Base-by-base conservation (phyloP, 2,888 invertebrate species). In the Papilio gigon region DNA sequence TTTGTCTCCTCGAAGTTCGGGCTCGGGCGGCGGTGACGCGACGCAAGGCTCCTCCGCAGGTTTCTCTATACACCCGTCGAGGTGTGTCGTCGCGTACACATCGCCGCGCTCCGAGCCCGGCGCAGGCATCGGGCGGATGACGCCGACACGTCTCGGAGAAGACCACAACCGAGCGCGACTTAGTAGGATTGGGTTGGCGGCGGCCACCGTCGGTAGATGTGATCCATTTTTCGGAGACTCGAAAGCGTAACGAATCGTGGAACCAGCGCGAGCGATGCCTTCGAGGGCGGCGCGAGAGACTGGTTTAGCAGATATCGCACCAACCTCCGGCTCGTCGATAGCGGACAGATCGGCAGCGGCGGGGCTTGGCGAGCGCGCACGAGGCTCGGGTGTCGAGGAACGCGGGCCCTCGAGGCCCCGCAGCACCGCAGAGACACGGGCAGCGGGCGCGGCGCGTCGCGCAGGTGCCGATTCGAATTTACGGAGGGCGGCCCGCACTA, bases 401-500 rank as follows among this genome's bases (percentile, higher is more conserved):
- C 85, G 81, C 71, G 83, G 84, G 33, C 82, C 80, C 72, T 87
- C 89, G 22, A 87, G 82, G 1, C 87, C 87, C 30, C 84, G 85
- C 74, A 88, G 80, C 40, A 88, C 90, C 68, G 89, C 88, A 8
- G 85, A 82, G 9, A 87, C 84, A n/a, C 94, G 86, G 74, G 94
- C 86, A 72, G 91, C 81, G 76, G 93, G 93, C 6, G 92, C 86
- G 72, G 90, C 81, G 27, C 93, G 90, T 1, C 93, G 91, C 74
- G 94, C 89, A 12, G 94, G 94, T 0, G 93, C 92, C 56, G 93
- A 93, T 84, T 98, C 98, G 88, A 98, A 98, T 80, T 97, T 95
- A 80, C 95, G 94, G 72, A 97, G 93, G 14, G 97, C 95, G 71
- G 97, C 95, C 78, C 96, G 96, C 70, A 98, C 98, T 74, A 97